Conservation (phyloP, 2,113 vertebrate species). For the Mungos mungo region DNA sequence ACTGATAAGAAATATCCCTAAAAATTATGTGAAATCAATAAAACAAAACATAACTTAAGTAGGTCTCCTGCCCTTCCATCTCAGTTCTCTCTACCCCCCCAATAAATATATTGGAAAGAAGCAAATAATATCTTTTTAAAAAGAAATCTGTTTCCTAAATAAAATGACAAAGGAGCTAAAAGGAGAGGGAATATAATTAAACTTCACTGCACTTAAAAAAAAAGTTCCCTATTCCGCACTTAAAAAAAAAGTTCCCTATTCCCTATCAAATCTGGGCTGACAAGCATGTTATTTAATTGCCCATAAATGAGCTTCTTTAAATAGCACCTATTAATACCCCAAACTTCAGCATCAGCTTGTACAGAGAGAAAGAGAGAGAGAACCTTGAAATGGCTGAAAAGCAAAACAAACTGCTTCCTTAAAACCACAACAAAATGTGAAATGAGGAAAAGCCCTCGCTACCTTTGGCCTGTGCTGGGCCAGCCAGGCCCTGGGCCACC, state of each 20-base stretch:
- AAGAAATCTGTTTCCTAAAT: constrained; percentile 48
- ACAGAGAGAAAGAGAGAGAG: constrained; percentile 6
- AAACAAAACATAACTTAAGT: constrained; percentile 7
- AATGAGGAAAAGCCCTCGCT: neutral
- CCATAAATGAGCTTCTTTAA: constrained; percentile 71
- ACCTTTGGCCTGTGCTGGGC: neutral
- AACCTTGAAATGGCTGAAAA: constrained; percentile 73
- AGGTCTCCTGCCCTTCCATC: neutral
- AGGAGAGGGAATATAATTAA: constrained; percentile 59
- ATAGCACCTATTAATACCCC: constrained; percentile 62
- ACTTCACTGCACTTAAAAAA: constrained; percentile 33
- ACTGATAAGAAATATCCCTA: neutral
- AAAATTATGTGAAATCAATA: neutral
- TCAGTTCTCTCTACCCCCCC: neutral
- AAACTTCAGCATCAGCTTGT: constrained; percentile 34
- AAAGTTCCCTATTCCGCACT: neutral
- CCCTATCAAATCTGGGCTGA: neutral
- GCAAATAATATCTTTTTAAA: neutral
- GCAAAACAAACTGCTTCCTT: constrained; percentile 62
- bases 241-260: neutral
- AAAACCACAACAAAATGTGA: constrained; percentile 49
- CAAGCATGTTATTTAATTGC: constrained; percentile 69
- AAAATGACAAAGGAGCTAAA: constrained; percentile 50
- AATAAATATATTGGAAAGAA: neutral
- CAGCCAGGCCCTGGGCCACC: neutral